Evolutionary conservation across 2,113 vertebrate genomes (phyloP).

Genomic region (Sinocyclocheilus rhinocerous): DNA sequence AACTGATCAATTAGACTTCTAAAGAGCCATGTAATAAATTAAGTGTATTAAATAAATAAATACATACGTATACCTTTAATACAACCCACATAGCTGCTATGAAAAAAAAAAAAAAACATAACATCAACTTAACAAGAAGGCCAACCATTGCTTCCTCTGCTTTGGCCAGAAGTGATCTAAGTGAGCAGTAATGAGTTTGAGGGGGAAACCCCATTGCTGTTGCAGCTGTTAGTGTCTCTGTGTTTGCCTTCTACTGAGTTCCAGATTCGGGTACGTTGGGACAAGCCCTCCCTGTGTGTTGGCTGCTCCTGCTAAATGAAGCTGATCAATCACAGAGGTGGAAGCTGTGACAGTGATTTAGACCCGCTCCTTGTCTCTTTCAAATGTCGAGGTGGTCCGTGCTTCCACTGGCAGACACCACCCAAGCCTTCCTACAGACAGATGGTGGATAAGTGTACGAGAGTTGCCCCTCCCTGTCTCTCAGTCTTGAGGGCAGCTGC

Average conservation of each 20-base stretch:
- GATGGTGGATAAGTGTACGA: constrained; percentile 71
- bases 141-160: not conserved
- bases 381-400: constrained; percentile 64
- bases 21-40: too few relatives aligned
- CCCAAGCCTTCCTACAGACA: constrained; percentile 74
- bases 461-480: constrained; percentile 62
- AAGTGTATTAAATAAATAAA: too few relatives aligned
- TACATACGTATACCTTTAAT: too few relatives aligned
- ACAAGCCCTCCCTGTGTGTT: constrained; percentile 74
- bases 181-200: constrained; percentile 36
- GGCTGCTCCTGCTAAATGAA: constrained; percentile 79
- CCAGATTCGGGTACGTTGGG: constrained; percentile 64
- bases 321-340: constrained; percentile 81
- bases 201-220: constrained; percentile 42
- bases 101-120: not conserved
- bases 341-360: constrained; percentile 79
- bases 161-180: constrained; percentile 16
- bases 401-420: constrained; percentile 70
- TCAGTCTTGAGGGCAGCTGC: constrained; percentile 31
- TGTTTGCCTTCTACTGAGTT: constrained; percentile 71
- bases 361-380: constrained; percentile 70
- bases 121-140: not conserved
- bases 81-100: not conserved
- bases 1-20: too few relatives aligned
- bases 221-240: constrained; percentile 67